Percentiles rank a stretch among this genome's conserved stretches.
These are phyloP conservation scores for Hyles vespertilio DNA, from an alignment of 1,140 invertebrate genomes.

Conservation along the genomic window DNA sequence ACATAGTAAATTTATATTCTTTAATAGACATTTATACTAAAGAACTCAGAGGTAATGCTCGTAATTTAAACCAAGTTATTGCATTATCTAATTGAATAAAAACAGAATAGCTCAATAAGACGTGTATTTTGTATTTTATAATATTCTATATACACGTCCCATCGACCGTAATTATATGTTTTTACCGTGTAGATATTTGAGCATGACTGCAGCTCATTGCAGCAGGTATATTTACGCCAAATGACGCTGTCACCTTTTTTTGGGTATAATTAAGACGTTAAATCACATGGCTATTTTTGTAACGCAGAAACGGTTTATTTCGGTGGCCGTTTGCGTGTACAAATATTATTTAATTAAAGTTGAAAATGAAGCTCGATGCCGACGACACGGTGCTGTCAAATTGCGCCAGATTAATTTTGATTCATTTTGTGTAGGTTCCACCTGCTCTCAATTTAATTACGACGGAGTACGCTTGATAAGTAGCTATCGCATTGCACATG, in stretches of 20 bases:
- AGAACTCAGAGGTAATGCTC: too few relatives aligned
- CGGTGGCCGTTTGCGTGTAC: constrained; percentile 4
- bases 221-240: too few relatives aligned
- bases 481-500: constrained; percentile 54
- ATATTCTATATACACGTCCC: too few relatives aligned
- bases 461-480: constrained; percentile 43
- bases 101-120: too few relatives aligned
- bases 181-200: background rate
- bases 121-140: too few relatives aligned
- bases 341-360: constrained; percentile 44
- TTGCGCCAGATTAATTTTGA: constrained; percentile 59
- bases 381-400: constrained; percentile 39
- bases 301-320: background rate
- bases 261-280: too few relatives aligned
- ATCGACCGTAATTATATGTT: background rate
- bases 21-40: too few relatives aligned
- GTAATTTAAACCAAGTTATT: too few relatives aligned
- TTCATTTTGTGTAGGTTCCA: constrained; percentile 48
- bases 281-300: background rate
- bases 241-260: too few relatives aligned
- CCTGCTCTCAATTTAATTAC: constrained; percentile 64
- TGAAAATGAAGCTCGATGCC: constrained; percentile 36
- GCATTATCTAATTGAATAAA: background rate
- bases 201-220: background rate
- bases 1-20: too few relatives aligned